Percentiles rank a stretch among this genome's conserved stretches.
phyloP scores from a whole-genome alignment of 1,140 invertebrate species.

The Danaus plexippus region DNA sequence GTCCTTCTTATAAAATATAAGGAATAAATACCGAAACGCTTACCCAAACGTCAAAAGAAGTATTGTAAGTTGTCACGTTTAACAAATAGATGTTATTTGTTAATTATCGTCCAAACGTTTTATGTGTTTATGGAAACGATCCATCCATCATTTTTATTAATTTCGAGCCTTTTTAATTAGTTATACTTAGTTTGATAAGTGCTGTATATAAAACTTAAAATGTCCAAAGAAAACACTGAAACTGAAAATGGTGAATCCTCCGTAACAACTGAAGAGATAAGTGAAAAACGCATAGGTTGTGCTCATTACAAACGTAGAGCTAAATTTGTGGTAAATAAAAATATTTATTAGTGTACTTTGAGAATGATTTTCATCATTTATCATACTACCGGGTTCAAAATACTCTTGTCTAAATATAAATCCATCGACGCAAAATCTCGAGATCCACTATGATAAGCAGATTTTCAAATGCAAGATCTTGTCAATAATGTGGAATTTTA shows the following conservation, averaged over 20 bases:
- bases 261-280: slow-evolving; percentile 28
- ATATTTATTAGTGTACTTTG: background rate
- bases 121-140: slow-evolving; percentile 30
- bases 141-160: slow-evolving; percentile 22
- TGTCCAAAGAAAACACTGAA: slow-evolving; percentile 45
- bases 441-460: slow-evolving; percentile 34
- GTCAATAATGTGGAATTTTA: slow-evolving; percentile 29
- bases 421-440: slow-evolving; percentile 32
- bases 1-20: too few species aligned
- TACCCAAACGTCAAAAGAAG: slow-evolving; percentile 16
- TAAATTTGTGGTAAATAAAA: slow-evolving; percentile 82
- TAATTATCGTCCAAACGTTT: slow-evolving; percentile 25
- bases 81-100: slow-evolving; percentile 23
- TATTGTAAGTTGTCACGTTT: slow-evolving; percentile 23
- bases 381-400: slow-evolving; percentile 30
- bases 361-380: background rate
- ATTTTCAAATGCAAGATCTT: slow-evolving; percentile 50
- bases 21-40: background rate
- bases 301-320: slow-evolving; percentile 85
- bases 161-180: slow-evolving; percentile 15
- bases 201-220: slow-evolving; percentile 27
- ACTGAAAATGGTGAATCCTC: slow-evolving; percentile 32
- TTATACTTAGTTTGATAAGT: slow-evolving; percentile 6
- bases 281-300: slow-evolving; percentile 76
- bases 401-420: slow-evolving; percentile 50